Conservation (phyloP, 2,113 vertebrate species). For the Apistogramma diplotaenia region DNA sequence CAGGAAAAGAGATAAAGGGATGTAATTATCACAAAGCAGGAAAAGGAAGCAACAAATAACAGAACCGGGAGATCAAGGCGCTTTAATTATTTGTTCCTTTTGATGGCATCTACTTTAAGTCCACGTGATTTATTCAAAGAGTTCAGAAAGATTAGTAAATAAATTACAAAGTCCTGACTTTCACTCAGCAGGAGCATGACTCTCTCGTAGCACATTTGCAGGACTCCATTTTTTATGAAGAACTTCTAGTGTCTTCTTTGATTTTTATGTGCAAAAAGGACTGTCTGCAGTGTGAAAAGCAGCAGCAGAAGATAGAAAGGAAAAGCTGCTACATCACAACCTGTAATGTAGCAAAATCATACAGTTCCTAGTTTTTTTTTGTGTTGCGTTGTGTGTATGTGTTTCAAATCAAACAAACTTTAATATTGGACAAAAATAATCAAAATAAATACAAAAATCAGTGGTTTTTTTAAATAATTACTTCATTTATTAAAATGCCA, state of each 20-base stretch:
- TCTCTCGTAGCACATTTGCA: not conserved
- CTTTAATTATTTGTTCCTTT: constrained; percentile 25
- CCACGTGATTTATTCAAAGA: constrained; percentile 21
- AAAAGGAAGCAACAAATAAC: not conserved
- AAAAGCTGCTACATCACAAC: not conserved
- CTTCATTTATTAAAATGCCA: not conserved
- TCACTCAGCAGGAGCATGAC: not conserved
- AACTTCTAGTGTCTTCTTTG: not conserved
- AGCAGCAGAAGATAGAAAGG: not conserved
- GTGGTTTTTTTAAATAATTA: too few relatives aligned
- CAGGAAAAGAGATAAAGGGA: not conserved
- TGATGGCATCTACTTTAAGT: constrained; percentile 6
- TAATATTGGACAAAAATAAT: too few relatives aligned
- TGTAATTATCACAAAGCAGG: not conserved
- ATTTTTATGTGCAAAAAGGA: not conserved
- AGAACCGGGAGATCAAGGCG: not conserved
- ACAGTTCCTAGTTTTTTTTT: too few relatives aligned
- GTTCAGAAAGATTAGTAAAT: constrained; percentile 25
- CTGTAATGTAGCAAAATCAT: not conserved
- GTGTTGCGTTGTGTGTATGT: too few relatives aligned
- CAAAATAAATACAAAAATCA: too few relatives aligned
- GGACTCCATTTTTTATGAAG: constrained; percentile 10
- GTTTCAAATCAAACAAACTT: too few relatives aligned
- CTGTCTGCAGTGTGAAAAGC: not conserved
- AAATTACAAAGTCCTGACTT: constrained; percentile 17